These are phyloP conservation scores for Tursiops truncatus DNA, from an alignment of 2,113 vertebrate genomes.

Conservation along the genomic window DNA sequence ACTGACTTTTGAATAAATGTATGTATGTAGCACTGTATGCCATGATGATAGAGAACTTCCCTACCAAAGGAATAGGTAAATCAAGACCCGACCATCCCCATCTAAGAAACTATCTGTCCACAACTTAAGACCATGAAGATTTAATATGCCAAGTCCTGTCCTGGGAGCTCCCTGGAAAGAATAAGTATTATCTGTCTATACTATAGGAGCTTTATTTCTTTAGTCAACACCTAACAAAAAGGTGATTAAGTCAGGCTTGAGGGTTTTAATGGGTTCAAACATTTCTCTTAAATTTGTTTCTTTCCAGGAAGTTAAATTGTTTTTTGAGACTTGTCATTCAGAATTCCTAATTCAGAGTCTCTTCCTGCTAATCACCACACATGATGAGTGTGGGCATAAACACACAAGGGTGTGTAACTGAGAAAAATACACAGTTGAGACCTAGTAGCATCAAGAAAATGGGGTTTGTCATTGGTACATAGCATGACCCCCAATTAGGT, in stretches of 20 bases:
- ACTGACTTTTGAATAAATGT: rapidly evolving
- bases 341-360: not conserved
- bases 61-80: not conserved
- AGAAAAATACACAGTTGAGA: rapidly evolving
- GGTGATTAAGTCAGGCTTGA: not conserved
- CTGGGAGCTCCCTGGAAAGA: rapidly evolving
- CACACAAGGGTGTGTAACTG: rapidly evolving
- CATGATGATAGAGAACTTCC: rapidly evolving
- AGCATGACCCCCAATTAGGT: rapidly evolving
- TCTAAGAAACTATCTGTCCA: rapidly evolving
- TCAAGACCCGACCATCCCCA: rapidly evolving
- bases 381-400: rapidly evolving
- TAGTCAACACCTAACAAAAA: not conserved
- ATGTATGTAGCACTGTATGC: rapidly evolving
- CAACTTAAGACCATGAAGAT: not conserved
- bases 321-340: not conserved
- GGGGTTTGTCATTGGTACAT: rapidly evolving
- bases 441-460: rapidly evolving
- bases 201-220: not conserved
- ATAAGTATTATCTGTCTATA: not conserved
- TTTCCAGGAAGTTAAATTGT: not conserved
- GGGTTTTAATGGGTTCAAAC: not conserved
- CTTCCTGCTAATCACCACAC: rapidly evolving
- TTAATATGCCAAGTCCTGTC: rapidly evolving
- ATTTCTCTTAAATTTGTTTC: rapidly evolving